These are phyloP conservation scores for Amphimallon solstitiale DNA, from an alignment of 2,888 invertebrate species.

Conservation along the genomic window DNA sequence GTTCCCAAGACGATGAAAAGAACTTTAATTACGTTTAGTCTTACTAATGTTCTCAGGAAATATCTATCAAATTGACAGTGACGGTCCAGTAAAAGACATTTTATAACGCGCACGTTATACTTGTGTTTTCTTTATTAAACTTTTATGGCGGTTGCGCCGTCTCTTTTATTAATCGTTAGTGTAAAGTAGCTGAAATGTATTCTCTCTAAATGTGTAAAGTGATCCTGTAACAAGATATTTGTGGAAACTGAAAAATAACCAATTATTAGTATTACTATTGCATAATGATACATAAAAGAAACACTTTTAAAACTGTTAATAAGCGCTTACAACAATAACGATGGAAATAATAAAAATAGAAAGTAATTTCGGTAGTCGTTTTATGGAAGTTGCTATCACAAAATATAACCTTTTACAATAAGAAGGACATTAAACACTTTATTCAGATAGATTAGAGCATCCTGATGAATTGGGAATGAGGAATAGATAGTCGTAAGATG, in stretches of 20 bases:
- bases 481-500: too few relatives aligned
- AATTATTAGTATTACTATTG: too few relatives aligned
- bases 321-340: too few relatives aligned
- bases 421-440: too few relatives aligned
- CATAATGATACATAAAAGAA: too few relatives aligned
- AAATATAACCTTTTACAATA: too few relatives aligned
- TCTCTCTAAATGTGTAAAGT: slow-evolving; percentile 10
- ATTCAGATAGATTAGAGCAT: too few relatives aligned
- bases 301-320: too few relatives aligned
- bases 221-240: slow-evolving; percentile 20
- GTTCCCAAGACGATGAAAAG: slow-evolving; percentile 2
- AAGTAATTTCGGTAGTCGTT: too few relatives aligned
- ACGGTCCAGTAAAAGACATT: slow-evolving; percentile 1
- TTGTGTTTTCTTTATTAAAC: background rate
- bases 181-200: background rate
- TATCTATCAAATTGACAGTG: slow-evolving; percentile 23
- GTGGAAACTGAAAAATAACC: background rate
- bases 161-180: slow-evolving; percentile 14
- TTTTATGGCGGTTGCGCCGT: background rate
- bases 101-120: background rate
- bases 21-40: slow-evolving; percentile 29
- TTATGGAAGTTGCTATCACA: too few relatives aligned
- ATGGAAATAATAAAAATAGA: too few relatives aligned
- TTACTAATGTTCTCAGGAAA: slow-evolving; percentile 27
- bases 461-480: too few relatives aligned